phyloP scores from a whole-genome alignment of 2,113 vertebrate species.

The Myiopsitta monachus region DNA sequence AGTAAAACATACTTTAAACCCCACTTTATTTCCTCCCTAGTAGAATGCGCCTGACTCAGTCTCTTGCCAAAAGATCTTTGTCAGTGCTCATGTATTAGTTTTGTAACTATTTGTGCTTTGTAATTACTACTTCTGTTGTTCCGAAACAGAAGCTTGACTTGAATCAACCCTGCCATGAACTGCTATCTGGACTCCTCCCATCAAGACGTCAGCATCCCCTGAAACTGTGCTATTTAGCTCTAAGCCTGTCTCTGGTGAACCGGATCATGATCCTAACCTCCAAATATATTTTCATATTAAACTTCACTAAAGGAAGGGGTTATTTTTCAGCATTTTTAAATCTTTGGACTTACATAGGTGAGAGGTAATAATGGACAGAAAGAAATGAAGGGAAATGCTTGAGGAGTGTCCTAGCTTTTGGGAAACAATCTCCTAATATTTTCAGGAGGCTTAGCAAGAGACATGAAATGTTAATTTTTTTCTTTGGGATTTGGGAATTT shows the following conservation, averaged over 20 bases:
- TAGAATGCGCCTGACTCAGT: not conserved
- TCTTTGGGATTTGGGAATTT: constrained; percentile 20
- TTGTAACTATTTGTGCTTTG: not conserved
- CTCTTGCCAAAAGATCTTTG: not conserved
- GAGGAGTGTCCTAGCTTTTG: not conserved
- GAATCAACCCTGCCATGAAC: not conserved
- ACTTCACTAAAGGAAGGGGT: not conserved
- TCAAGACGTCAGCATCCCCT: not conserved
- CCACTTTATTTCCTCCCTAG: not conserved
- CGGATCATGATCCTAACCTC: not conserved
- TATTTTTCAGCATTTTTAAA: not conserved
- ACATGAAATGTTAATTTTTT: constrained; percentile 3
- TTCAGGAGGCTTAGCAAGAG: not conserved
- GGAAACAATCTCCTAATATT: not conserved
- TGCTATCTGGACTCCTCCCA: not conserved
- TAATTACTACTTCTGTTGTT: not conserved
- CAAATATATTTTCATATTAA: not conserved
- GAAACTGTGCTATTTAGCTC: not conserved
- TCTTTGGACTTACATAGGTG: not conserved
- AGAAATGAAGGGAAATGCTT: not conserved
- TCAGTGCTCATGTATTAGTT: not conserved
- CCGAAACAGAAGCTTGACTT: not conserved
- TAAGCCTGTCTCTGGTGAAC: not conserved
- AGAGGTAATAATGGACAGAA: not conserved
- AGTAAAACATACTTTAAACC: not conserved